Base-by-base conservation (phyloP, 2,888 invertebrate genomes). In the Torymus aiolomorphi region DNA sequence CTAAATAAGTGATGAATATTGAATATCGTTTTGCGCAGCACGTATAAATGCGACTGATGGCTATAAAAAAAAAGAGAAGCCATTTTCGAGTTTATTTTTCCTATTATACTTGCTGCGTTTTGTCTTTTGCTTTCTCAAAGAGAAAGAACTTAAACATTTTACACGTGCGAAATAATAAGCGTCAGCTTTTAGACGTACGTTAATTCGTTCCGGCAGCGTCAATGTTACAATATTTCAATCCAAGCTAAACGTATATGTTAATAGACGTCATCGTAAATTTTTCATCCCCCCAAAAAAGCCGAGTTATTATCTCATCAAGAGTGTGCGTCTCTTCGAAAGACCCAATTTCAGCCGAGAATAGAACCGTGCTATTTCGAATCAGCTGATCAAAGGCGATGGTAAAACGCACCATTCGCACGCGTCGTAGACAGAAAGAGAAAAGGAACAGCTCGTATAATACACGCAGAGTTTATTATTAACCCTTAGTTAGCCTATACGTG, bases 391-490 rank as follows among this genome's bases (percentile, higher is more conserved):
- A 76, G 42, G 54, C 31, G 56, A 49, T 10, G 14, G 18, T 8
- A 42, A 42, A 42, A 42, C 42, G 8, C 42, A 8, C 42, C 5
- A 42, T 3, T 3, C 31, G 31, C 8, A 31, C 42, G 8, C 42
- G 42, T 42, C 42, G 42, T 42, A 42, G 10, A 14, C 16, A 14
- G 31, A 51, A 59, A 62, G 18, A 31, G 20, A 61, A 62, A 16
- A 57, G 20, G 51, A 74, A 42, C 49, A 3, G 49, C n/a, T 63
- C 54, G 5, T 8, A 42, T 16, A 20, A 12, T 18, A 12, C 1
- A n/a, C 5, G 24, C 71, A 42, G 67, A 24, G 80, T 84, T 84
- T 87, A 87, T 87, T 86, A 87, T 86, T 86, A 86, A 84, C 86
- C 85, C 86, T 87, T 85, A 86, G 85, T 82, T 80, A 83, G 76